Evolutionary conservation across 2,113 vertebrate genomes (phyloP).

Genomic region (Scopus umbretta): DNA sequence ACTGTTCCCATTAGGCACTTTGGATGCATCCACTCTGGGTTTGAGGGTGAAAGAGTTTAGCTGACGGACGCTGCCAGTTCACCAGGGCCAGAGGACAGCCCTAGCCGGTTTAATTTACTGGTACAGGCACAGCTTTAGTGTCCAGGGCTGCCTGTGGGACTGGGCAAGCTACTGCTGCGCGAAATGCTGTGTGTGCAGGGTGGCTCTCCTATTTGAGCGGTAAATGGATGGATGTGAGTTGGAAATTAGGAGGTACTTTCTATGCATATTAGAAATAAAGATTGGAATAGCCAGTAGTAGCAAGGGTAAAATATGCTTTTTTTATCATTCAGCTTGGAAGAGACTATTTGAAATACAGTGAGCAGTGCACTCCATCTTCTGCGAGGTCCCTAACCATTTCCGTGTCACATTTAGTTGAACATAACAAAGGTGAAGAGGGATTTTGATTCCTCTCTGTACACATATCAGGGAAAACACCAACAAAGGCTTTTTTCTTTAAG

Average conservation of each 20-base stretch:
- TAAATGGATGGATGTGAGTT: neutral
- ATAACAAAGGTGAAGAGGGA: neutral
- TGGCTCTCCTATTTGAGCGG: neutral
- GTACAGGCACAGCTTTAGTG: neutral
- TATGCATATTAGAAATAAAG: neutral
- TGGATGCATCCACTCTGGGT: neutral
- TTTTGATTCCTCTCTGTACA: neutral
- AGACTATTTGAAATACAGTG: neutral
- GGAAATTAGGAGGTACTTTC: neutral
- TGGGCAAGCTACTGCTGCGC: neutral
- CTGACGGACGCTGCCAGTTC: neutral
- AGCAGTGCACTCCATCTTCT: neutral
- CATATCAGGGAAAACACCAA: neutral
- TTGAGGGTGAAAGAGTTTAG: neutral
- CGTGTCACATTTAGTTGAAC: neutral
- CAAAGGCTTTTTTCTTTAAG: neutral
- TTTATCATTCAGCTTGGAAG: neutral
- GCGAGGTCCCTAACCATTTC: neutral
- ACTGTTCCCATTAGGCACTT: neutral
- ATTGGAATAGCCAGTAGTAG: neutral
- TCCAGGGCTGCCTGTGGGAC: neutral
- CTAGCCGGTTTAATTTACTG: neutral
- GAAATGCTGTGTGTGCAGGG: neutral
- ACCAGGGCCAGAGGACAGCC: neutral
- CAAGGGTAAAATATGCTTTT: neutral